Evolutionary conservation across 1,140 invertebrate species (phyloP), one percentile per base, ranked within the genome.

Genomic region (Teleopsis dalmanni): DNA sequence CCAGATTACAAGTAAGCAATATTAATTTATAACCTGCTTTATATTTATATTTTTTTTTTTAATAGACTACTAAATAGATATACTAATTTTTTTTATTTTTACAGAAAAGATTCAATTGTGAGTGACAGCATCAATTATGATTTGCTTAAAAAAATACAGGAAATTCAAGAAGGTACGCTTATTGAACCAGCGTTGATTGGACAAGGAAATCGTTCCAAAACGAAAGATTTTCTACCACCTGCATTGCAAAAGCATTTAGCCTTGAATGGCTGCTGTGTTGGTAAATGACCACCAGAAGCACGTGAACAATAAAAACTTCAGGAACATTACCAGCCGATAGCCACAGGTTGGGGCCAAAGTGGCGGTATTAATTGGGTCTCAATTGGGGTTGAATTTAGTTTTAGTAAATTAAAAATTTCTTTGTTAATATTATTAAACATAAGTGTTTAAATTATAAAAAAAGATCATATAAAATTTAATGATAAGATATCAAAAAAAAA

Each of bases 61-160:
- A 45, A 44, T 44, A 10, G 34, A 26, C 5, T 51, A 46, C 18
- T 23, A 33, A 34, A 29, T 48, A 4, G 14, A 4, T 43, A 14
- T 8, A 5, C 10, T 42, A 22, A 35, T 40, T 22, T 47, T 41
- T 18, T 42, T 4, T 18, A 23, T 26, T 19, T 38, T 57, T 57
- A 7, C 53, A 60, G 58, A 43, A 47, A 90, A 63, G 95, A 99
- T 72, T 95, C 95, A 0, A 76, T 86, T 35, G 87, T 99, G 4
- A 80, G 79, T 3, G 89, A 98, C 55, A 73, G 77, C 49, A 95
- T 97, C 43, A 92, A 91, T 64, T 99, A 97, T 67, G 96, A 99
- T 75, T 72, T 99, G 23, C 64, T 98, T 35, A 85, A 82, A 59
- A 83, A 80, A 26, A 79, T 88, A 19, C 73, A 84, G 58, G 75